Evolutionary conservation across 2,113 vertebrate genomes (phyloP).

Genomic region (Tupaia chinensis): DNA sequence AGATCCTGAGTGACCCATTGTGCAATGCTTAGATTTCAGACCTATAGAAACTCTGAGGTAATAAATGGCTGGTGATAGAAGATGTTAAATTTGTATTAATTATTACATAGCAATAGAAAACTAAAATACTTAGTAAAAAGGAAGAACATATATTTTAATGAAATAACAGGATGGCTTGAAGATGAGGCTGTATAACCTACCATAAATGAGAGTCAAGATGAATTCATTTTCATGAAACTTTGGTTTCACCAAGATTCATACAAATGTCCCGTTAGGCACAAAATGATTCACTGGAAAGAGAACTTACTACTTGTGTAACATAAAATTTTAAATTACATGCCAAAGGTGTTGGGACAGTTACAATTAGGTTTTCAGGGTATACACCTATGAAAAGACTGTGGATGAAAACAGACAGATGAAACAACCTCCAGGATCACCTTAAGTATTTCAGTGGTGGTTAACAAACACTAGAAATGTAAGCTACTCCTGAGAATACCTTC

Average conservation of each 20-base stretch:
- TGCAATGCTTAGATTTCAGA: not conserved
- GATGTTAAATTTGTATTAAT: not conserved
- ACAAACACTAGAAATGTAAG: not conserved
- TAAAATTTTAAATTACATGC: conserved; percentile 2
- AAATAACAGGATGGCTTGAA: not conserved
- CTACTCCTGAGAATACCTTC: not conserved
- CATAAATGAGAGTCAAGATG: not conserved
- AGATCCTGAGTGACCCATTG: not conserved
- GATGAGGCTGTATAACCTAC: not conserved
- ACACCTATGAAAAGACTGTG: not conserved
- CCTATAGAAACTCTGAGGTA: not conserved
- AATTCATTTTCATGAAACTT: conserved; percentile 41
- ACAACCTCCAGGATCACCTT: not conserved
- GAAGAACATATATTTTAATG: not conserved
- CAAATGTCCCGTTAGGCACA: not conserved
- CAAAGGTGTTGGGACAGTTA: not conserved
- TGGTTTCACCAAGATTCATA: not conserved
- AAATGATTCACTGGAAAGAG: conserved; percentile 4
- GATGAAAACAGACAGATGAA: not conserved
- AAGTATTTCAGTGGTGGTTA: not conserved
- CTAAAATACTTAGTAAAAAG: not conserved
- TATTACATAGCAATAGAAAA: not conserved
- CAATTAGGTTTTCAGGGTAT: not conserved
- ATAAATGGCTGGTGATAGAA: not conserved
- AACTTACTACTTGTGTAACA: not conserved